These are phyloP conservation scores for Rhodinocichla rosea DNA, from an alignment of 2,113 vertebrate species.

Conservation along the genomic window DNA sequence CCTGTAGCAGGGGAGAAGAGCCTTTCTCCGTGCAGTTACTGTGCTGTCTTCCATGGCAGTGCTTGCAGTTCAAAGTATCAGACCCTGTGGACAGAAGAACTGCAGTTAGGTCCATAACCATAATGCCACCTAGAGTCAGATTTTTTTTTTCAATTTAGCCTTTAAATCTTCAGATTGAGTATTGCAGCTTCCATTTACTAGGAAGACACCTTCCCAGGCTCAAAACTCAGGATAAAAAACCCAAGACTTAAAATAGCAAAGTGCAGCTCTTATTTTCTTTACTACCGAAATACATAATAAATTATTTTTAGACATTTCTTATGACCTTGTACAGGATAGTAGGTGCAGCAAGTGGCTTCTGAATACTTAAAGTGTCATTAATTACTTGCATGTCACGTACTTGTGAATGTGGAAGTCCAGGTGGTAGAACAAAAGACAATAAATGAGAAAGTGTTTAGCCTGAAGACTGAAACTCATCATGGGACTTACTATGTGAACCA, in stretches of 20 bases:
- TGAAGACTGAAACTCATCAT: neutral
- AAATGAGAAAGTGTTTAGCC: neutral
- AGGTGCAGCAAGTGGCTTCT: neutral
- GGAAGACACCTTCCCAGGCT: neutral
- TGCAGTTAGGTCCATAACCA: accelerated
- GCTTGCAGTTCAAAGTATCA: neutral
- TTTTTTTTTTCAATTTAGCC: neutral
- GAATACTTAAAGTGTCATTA: neutral
- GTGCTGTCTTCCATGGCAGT: neutral
- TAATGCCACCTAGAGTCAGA: neutral
- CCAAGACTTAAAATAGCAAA: neutral
- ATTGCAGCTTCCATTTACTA: neutral
- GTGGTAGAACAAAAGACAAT: neutral
- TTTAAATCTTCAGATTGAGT: neutral
- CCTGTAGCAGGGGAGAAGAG: neutral
- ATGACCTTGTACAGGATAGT: neutral
- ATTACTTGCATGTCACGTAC: neutral
- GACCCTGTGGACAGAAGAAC: neutral
- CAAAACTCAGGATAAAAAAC: neutral
- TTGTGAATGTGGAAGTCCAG: neutral
- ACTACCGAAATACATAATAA: neutral
- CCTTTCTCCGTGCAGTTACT: neutral
- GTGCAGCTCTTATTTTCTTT: neutral
- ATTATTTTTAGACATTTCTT: neutral
- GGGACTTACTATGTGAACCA: neutral